Conservation (phyloP, 1,140 invertebrate genomes). For the Euschistus heros region DNA sequence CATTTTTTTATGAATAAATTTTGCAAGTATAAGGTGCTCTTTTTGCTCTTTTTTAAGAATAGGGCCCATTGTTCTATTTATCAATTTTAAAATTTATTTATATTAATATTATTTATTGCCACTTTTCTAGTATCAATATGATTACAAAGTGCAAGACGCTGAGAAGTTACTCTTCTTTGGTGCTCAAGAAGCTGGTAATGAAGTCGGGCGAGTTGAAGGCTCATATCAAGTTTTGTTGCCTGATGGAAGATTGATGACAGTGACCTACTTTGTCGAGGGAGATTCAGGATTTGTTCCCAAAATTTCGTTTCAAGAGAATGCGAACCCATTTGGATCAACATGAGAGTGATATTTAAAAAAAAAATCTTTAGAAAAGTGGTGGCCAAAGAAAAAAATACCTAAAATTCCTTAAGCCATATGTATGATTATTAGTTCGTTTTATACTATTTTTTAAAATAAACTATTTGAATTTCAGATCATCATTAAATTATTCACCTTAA, state of each 20-base stretch:
- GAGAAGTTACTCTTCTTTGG: conserved; percentile 51
- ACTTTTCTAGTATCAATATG: conserved; percentile 48
- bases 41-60: background rate
- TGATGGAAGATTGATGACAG: conserved; percentile 56
- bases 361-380: no score
- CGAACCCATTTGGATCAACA: conserved; percentile 37
- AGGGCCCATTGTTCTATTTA: no score
- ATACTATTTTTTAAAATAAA: no score
- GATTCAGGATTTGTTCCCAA: conserved; percentile 57
- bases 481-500: no score
- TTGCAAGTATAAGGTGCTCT: no score
- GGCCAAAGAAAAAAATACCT: no score
- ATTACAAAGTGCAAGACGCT: conserved; percentile 59
- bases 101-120: background rate
- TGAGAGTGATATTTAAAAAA: no score
- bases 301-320: conserved; percentile 47
- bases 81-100: background rate
- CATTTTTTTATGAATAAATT: no score
- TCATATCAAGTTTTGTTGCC: conserved; percentile 52
- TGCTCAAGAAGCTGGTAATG: conserved; percentile 49
- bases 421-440: no score
- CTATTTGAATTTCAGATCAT: no score
- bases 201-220: conserved; percentile 42
- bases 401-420: no score
- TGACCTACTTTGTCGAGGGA: conserved; percentile 52